These are phyloP conservation scores for Rachycentron canadum DNA, from an alignment of 2,797 vertebrate species.

Conservation along the genomic window DNA sequence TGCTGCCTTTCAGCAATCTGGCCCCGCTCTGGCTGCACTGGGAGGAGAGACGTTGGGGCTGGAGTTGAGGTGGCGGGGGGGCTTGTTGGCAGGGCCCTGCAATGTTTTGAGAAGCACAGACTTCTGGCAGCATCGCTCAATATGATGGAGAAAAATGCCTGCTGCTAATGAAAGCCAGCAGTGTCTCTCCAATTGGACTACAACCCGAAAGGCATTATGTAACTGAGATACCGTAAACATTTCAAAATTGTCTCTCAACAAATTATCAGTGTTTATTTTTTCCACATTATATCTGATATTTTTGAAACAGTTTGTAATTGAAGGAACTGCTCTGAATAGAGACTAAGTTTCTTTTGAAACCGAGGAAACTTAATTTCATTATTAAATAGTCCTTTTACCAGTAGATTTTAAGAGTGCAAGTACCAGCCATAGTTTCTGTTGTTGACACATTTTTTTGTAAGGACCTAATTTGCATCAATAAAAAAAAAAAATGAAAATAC, in stretches of 20 bases:
- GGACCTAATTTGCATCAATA: constrained; percentile 42
- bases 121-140: constrained; percentile 82
- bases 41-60: constrained; percentile 34
- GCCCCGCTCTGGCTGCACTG: constrained; percentile 74
- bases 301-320: constrained; percentile 74
- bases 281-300: constrained; percentile 79
- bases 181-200: constrained; percentile 80
- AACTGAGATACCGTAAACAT: constrained; percentile 83
- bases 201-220: constrained; percentile 81
- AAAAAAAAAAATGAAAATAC: constrained; percentile 54
- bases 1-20: constrained; percentile 81
- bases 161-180: constrained; percentile 86
- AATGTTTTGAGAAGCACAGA: constrained; percentile 86
- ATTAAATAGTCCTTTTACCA: constrained; percentile 38
- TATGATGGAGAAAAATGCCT: constrained; percentile 83
- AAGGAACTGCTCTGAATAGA: constrained; percentile 54
- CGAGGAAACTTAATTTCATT: constrained; percentile 60
- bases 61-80: constrained; percentile 11
- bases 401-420: constrained; percentile 24
- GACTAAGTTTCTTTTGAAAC: constrained; percentile 56
- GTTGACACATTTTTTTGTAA: constrained; percentile 31
- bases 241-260: constrained; percentile 84
- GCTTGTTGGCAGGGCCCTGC: constrained; percentile 78
- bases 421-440: background rate
- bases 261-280: constrained; percentile 83